phyloP scores from a whole-genome alignment of 2,888 invertebrate species.

The Reticulitermes lucifugus region DNA sequence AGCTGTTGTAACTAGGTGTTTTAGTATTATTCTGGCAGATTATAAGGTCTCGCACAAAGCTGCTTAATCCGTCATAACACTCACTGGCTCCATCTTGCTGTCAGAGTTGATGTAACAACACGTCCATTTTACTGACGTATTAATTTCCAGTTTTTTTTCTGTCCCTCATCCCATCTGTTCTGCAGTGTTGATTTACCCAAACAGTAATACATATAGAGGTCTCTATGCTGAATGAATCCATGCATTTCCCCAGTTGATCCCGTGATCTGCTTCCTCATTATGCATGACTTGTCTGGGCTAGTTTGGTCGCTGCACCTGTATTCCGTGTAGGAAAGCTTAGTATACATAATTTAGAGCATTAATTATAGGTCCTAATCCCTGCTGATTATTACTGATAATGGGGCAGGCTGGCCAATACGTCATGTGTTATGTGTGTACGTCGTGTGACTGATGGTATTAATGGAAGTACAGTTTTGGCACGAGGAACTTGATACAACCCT shows the following conservation, averaged over 20 bases:
- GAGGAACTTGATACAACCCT: no score
- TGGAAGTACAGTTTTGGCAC: conserved; percentile 18
- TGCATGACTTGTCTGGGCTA: conserved; percentile 19
- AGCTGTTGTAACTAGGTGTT: no score
- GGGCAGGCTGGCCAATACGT: conserved; percentile 9
- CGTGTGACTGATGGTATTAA: conserved; percentile 33
- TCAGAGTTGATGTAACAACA: neutral
- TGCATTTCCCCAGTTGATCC: conserved; percentile 2
- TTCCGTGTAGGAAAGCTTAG: conserved; percentile 42
- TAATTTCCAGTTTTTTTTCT: conserved; percentile 26
- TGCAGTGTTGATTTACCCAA: conserved; percentile 25
- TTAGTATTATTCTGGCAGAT: neutral
- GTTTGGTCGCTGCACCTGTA: conserved; percentile 39
- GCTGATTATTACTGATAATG: conserved; percentile 41
- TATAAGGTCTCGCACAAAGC: neutral
- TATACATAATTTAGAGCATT: conserved; percentile 48
- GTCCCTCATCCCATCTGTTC: neutral
- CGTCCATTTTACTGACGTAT: conserved; percentile 14
- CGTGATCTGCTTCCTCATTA: conserved; percentile 28
- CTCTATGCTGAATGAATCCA: conserved; percentile 1
- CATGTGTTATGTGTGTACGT: conserved; percentile 13
- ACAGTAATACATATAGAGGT: neutral
- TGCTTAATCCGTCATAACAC: neutral
- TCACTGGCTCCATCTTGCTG: neutral
- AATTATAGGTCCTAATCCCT: conserved; percentile 45